Conservation (phyloP, 2,888 invertebrate species). For the Sphaeridia pumilis region DNA sequence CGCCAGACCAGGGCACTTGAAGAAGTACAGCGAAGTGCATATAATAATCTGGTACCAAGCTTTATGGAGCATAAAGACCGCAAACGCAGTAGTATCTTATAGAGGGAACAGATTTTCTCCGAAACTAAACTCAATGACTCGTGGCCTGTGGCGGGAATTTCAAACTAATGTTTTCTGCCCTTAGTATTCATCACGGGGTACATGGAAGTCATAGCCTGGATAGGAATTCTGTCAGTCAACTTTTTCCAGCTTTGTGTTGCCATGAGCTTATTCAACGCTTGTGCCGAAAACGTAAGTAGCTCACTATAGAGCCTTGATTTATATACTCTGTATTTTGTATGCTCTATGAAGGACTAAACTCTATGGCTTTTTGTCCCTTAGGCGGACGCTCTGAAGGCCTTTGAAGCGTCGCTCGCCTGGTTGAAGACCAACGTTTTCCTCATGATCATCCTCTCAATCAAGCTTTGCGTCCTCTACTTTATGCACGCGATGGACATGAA, state of each 20-base stretch:
- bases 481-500: constrained; percentile 9
- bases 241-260: constrained; percentile 6
- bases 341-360: background rate
- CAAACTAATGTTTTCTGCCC: background rate
- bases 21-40: too few species aligned
- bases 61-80: too few species aligned
- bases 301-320: background rate
- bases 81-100: too few species aligned
- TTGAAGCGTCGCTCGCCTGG: constrained; percentile 9
- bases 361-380: background rate
- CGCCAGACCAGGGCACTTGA: too few species aligned
- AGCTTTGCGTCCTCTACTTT: constrained; percentile 10
- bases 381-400: constrained; percentile 8
- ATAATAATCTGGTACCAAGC: too few species aligned
- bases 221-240: constrained; percentile 6
- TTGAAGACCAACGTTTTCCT: constrained; percentile 8
- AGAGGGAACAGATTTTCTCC: background rate
- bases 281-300: constrained; percentile 6
- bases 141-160: background rate
- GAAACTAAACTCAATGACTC: background rate
- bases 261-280: constrained; percentile 6
- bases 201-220: constrained; percentile 14
- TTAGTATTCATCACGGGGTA: constrained; percentile 9
- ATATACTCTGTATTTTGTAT: background rate
- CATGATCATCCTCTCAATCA: constrained; percentile 9